Conservation (phyloP, 2,113 vertebrate genomes). For the Gasterosteus aculeatus region DNA sequence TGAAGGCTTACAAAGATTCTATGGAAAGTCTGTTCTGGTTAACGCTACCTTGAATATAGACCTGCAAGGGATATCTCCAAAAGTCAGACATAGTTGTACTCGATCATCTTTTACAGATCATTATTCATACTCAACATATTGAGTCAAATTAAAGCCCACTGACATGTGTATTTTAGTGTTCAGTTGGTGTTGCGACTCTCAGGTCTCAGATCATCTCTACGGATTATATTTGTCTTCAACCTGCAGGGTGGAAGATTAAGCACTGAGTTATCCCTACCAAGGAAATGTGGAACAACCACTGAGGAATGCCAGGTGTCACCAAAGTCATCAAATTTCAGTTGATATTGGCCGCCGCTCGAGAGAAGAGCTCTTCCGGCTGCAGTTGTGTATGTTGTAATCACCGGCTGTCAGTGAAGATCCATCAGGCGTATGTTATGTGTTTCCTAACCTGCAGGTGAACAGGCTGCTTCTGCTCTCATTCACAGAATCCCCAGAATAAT, state of each 20-base stretch:
- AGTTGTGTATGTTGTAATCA: slow-evolving; percentile 1
- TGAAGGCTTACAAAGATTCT: background rate
- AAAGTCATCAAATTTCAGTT: slow-evolving; percentile 1
- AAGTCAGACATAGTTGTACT: background rate
- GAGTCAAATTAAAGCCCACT: background rate
- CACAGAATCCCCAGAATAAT: background rate
- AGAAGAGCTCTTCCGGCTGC: background rate
- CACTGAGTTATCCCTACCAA: background rate
- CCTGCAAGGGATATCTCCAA: background rate
- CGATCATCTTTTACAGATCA: background rate
- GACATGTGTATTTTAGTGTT: background rate
- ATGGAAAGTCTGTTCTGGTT: background rate
- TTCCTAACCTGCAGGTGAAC: background rate
- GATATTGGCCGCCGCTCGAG: background rate
- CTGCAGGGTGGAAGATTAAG: background rate
- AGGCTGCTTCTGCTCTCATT: background rate
- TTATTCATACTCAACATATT: background rate
- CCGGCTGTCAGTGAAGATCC: background rate
- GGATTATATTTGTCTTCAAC: slow-evolving; percentile 4
- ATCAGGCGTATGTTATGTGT: background rate
- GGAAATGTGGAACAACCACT: background rate
- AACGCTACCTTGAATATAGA: background rate
- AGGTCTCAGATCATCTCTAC: background rate
- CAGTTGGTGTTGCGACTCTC: background rate
- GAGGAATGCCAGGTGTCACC: background rate